These are phyloP conservation scores for Bombyx mori DNA, from an alignment of 1,140 invertebrate species.

Conservation along the genomic window DNA sequence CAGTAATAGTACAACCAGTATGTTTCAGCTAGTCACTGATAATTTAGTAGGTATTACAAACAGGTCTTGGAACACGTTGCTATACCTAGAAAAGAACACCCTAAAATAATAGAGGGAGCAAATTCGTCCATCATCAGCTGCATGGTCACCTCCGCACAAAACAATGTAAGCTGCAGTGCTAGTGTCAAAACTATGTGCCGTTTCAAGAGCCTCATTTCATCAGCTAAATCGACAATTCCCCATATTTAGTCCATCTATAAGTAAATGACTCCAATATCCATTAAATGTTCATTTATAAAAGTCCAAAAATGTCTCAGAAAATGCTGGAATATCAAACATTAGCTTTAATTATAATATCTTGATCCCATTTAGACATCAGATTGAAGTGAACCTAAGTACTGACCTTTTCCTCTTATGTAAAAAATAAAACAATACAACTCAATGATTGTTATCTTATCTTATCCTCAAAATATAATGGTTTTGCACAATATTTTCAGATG, in stretches of 20 bases:
- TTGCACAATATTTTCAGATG: too few relatives aligned
- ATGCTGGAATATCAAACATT: constrained; percentile 69
- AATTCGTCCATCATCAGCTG: constrained; percentile 21
- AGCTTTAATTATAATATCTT: constrained; percentile 62
- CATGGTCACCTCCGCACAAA: constrained; percentile 15
- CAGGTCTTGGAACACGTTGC: constrained; percentile 44
- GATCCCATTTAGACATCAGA: constrained; percentile 44
- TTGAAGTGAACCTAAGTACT: constrained; percentile 57
- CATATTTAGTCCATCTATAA: constrained; percentile 51
- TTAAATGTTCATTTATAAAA: constrained; percentile 60
- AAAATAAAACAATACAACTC: constrained; percentile 5
- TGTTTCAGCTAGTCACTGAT: constrained; percentile 55
- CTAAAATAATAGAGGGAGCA: constrained; percentile 56
- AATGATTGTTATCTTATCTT: constrained; percentile 16
- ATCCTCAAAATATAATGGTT: constrained; percentile 8
- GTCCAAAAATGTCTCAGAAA: constrained; percentile 61
- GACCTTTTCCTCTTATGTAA: constrained; percentile 44
- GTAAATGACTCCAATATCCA: constrained; percentile 64
- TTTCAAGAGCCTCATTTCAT: constrained; percentile 37
- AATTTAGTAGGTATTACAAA: constrained; percentile 41
- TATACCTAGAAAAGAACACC: constrained; percentile 70
- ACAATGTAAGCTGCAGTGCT: constrained; percentile 24
- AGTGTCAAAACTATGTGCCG: constrained; percentile 35
- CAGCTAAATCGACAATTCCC: constrained; percentile 54
- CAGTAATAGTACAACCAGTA: constrained; percentile 57